These are phyloP conservation scores for Tyrannus savana DNA, from an alignment of 2,113 vertebrate genomes.

Conservation along the genomic window DNA sequence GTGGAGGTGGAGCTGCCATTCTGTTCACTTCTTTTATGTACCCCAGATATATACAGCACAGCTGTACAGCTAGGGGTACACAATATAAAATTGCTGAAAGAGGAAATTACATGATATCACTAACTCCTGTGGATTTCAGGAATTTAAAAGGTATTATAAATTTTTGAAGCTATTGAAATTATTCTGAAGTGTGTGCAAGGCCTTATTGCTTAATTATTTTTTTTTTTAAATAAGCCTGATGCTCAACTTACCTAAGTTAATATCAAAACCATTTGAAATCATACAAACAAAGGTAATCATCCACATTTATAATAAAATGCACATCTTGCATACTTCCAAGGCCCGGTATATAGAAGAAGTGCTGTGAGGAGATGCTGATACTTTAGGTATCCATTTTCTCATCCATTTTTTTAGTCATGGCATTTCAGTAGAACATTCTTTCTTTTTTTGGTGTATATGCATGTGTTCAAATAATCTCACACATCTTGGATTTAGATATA, in stretches of 20 bases:
- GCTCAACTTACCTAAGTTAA: fast-evolving
- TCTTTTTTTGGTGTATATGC: neutral
- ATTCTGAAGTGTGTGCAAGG: neutral
- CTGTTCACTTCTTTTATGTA: neutral
- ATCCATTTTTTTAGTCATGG: neutral
- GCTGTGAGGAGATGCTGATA: neutral
- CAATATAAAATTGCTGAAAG: neutral
- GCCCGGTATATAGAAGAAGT: neutral
- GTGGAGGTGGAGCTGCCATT: neutral
- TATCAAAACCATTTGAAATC: neutral
- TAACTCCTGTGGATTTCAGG: neutral
- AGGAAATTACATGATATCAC: neutral
- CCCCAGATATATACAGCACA: neutral
- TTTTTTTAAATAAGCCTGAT: neutral
- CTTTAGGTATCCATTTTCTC: neutral
- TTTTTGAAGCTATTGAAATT: neutral
- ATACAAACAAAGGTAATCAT: neutral
- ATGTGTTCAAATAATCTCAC: neutral
- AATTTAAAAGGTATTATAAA: neutral
- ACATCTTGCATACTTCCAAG: neutral
- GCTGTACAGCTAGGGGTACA: neutral
- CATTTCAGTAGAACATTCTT: neutral
- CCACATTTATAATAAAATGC: neutral
- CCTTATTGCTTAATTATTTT: neutral
- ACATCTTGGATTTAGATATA: neutral